These are phyloP conservation scores for Sarcophaga rosellei DNA, from an alignment of 2,888 invertebrate species.

Conservation along the genomic window DNA sequence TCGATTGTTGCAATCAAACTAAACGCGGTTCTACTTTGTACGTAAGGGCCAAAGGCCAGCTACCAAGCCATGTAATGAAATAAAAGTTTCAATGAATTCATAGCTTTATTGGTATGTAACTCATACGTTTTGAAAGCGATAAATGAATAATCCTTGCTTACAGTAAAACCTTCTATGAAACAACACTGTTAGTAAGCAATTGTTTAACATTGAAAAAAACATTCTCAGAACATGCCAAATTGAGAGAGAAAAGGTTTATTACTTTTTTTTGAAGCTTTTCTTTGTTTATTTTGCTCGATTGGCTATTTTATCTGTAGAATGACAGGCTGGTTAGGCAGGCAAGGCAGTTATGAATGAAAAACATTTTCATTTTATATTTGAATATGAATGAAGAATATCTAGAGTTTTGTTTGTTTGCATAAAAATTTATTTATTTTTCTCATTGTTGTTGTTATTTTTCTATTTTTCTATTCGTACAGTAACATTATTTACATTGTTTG, in stretches of 20 bases:
- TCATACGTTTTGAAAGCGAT: too few species aligned
- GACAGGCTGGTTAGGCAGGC: background rate
- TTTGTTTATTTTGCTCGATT: background rate
- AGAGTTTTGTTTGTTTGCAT: slow-evolving; percentile 19
- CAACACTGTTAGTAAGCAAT: background rate
- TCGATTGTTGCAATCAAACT: too few species aligned
- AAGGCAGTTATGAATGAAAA: background rate
- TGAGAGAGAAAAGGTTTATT: background rate
- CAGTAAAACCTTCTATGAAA: too few species aligned
- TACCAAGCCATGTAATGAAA: too few species aligned
- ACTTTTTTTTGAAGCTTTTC: background rate
- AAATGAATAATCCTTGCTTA: too few species aligned
- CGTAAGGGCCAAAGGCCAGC: too few species aligned
- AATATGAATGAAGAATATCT: background rate
- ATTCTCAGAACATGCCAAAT: background rate
- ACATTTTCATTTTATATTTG: background rate
- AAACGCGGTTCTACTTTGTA: too few species aligned
- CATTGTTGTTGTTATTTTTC: too few species aligned
- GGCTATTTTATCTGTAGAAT: background rate
- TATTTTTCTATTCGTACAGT: background rate
- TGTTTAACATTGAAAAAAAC: background rate
- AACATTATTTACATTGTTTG: slow-evolving; percentile 29
- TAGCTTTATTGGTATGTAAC: too few species aligned
- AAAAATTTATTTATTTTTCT: slow-evolving; percentile 5
- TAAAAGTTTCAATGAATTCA: too few species aligned